Percentiles rank a stretch among this genome's conserved stretches.
Conservation (phyloP, 2,797 vertebrate species). For the Spinibarbus caldwelli region DNA sequence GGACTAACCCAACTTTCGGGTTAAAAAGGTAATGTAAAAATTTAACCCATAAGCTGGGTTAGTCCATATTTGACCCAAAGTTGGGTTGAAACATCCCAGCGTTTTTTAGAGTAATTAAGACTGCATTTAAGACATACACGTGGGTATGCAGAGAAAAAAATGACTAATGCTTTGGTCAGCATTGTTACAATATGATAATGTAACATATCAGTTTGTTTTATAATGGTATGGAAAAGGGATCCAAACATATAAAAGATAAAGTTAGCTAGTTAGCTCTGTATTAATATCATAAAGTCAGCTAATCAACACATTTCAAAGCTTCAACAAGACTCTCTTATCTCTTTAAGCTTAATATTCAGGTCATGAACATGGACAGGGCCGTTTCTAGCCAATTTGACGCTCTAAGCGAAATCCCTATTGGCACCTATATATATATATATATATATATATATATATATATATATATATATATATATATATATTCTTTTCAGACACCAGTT, state of each 20-base stretch:
- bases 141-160: not conserved
- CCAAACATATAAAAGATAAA: not conserved
- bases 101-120: too few species aligned
- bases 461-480: too few species aligned
- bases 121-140: not conserved
- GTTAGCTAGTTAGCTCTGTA: not conserved
- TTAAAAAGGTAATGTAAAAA: too few species aligned
- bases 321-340: constrained; percentile 5
- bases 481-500: too few species aligned
- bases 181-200: not conserved
- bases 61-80: too few species aligned
- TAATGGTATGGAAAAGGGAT: not conserved
- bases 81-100: too few species aligned
- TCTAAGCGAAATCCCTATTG: too few species aligned
- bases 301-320: not conserved
- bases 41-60: too few species aligned
- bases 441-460: too few species aligned
- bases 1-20: too few species aligned
- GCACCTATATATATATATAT: too few species aligned
- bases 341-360: constrained; percentile 58
- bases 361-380: constrained; percentile 60
- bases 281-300: not conserved
- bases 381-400: too few species aligned
- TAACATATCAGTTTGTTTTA: not conserved
- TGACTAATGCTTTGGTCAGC: not conserved